Base-by-base conservation (phyloP, 2,797 vertebrate species). In the Dendrocincla fuliginosa region DNA sequence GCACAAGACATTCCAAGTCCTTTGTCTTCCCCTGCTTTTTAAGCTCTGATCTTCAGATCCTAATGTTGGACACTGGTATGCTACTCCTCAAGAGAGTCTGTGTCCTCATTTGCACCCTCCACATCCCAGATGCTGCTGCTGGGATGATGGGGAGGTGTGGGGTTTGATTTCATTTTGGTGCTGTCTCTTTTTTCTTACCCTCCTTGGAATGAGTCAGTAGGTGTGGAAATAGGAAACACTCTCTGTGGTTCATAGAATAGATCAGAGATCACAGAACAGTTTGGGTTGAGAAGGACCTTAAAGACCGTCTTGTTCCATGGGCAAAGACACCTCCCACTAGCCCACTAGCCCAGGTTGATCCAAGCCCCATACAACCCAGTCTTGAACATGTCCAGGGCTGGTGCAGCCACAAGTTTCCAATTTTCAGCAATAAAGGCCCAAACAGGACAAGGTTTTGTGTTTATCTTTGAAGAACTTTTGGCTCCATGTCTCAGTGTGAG, bases 391-490 rank as follows among this genome's bases (percentile, higher is more conserved):
- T 3, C 35, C 22, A 64, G 32, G 37, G 35, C 49, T 49, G 22
- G 18, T 35, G 5, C 75, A 71, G 42, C 27, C 50, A 42, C 35
- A 75, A 63, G 10, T 63, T 82, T 30, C 47, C 6, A 28, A 67
- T 50, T 89, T 50, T 50, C 70, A 84, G 39, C 63, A 44, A 3
- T 25, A 50, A 57, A 24, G 13, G 4, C n/a, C 17, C 23, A 41
- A 28, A 65, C 8, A 32, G 37, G 32, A 49, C 0, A 8, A 55
- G 11, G 7, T 0, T 3, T 49, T 49, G 22, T 53, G 16, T 20
- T 84, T 70, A 50, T 5, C 42, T 37, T 41, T 57, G 20, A 61
- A 74, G 69, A 16, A 3, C 5, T 55, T 63, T 14, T 30, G 28
- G 47, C 12, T 53, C 37, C 2, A 2, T 8, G 16, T 52, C 60